Base-by-base conservation (phyloP, 2,888 invertebrate genomes). In the Spisula subtruncata region DNA sequence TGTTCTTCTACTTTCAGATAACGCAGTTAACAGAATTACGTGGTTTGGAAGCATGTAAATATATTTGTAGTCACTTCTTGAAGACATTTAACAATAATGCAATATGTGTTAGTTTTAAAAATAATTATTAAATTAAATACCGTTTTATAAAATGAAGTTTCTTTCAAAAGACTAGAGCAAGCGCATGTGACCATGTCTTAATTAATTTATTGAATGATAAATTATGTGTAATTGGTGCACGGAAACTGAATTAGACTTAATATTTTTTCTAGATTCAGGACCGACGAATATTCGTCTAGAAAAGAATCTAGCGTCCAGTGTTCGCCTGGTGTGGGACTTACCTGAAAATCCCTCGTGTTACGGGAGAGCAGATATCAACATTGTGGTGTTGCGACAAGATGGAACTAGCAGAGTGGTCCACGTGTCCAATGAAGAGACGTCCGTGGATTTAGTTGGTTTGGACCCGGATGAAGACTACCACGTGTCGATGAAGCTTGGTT, bases 221-320 rank as follows among this genome's bases (percentile, higher is more conserved):
- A 51, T 51, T 51, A 51, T 51, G 16, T 51, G 1, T 51, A 51
- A 16, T 8, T 51, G 51, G 14, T 51, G 51, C 16, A 51, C 14
- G 51, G 16, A 51, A 51, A 51, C 51, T 51, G 16, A 79, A 4
- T 29, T 5, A 5, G 8, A 41, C 2, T 8, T 41, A 35, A 25
- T 79, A 35, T 35, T 48, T 81, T 81, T 81, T 1, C n/a, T 35
- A 93, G 93, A 93, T 82, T 88, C 93, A 80, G 93, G 91, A 18
- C 93, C 93, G 32, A 90, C 89, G 29, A 87, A 93, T 54, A 87
- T 93, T 18, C 56, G 81, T 20, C 88, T 93, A 5, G 87, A 80
- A 10, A 84, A 90, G 51, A 92, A 82, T 14, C 51, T 83, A 6
- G 48, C 81, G 16, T 81, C 85, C 16, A 89, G 91, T 16, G 90